Evolutionary conservation across 2,113 vertebrate species (phyloP), one percentile per base, ranked within the genome.

Genomic region (Vombatus ursinus): DNA sequence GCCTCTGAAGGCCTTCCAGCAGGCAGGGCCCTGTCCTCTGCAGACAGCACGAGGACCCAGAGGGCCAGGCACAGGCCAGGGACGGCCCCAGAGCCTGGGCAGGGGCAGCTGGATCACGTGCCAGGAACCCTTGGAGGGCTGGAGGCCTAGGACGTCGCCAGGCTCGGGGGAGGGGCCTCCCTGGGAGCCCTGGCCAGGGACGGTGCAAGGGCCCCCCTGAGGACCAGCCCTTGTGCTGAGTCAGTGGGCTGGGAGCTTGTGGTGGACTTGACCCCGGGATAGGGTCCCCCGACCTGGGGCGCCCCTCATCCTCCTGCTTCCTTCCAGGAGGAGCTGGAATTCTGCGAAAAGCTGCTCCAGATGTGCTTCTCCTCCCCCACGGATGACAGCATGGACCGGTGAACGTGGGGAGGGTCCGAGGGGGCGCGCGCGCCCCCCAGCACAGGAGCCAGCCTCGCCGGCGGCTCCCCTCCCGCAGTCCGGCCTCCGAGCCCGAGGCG

Each of bases 311-410:
- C 51, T 50, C 54, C 52, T 23, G 84, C 6, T 49, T 37, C 26
- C 52, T 31, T 28, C 47, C 94, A 99, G 99, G 99, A 99, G 97
- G 99, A 99, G 96, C 97, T 99, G 97, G 99, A 99, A 47, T 99
- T 99, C 98, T 99, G 99, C 0, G 98, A 99, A 92, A 98, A 97
- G 19, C 94, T 99, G 92, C 98, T 98, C 11, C 97, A 90, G 4
- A 94, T 96, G 91, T 99, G 99, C 98, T 99, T 99, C 97, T 97
- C 89, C 8, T 98, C 97, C 84, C 98, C 98, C 8, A 99, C 99
- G 10, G 99, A 99, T 0, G 98, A 96, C 54, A 99, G 98, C 92
- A 99, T 99, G 99, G 99, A 99, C 94, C 99, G 99, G 97, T 99
- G 98, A 99, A 96, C 5, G 44, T 0, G 14, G 90, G 0, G 52